phyloP scores from a whole-genome alignment of 1,140 invertebrate species.

The Magallana angulata region DNA sequence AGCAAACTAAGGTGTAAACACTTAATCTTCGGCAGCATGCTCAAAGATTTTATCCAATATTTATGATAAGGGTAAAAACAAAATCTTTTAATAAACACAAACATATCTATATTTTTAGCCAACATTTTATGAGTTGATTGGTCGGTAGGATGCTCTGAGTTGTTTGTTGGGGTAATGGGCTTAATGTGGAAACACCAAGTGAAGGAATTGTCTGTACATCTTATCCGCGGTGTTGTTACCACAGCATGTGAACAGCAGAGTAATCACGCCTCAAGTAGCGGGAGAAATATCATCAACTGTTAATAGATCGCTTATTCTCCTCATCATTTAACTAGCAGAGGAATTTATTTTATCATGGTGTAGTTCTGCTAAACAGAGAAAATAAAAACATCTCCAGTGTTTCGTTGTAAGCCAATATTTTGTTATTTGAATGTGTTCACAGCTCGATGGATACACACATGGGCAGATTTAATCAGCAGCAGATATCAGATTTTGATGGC shows the following conservation, averaged over 20 bases:
- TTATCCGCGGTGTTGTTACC: background rate
- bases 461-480: constrained; percentile 18
- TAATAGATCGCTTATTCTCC: constrained; percentile 13
- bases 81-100: no score
- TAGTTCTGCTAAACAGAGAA: constrained; percentile 7
- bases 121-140: background rate
- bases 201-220: constrained; percentile 11
- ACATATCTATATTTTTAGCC: background rate
- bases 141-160: background rate
- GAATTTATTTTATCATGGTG: constrained; percentile 18
- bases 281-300: constrained; percentile 12
- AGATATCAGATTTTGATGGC: constrained; percentile 21
- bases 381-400: constrained; percentile 21
- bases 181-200: background rate
- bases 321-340: constrained; percentile 11
- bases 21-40: background rate
- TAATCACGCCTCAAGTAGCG: constrained; percentile 18
- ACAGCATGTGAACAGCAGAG: background rate
- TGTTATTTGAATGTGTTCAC: constrained; percentile 21
- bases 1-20: background rate
- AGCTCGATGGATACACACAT: constrained; percentile 12
- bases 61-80: no score
- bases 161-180: background rate
- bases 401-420: constrained; percentile 19
- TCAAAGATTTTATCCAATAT: background rate